These are phyloP conservation scores for Spermophilus dauricus DNA, from an alignment of 2,113 vertebrate species.

Conservation along the genomic window DNA sequence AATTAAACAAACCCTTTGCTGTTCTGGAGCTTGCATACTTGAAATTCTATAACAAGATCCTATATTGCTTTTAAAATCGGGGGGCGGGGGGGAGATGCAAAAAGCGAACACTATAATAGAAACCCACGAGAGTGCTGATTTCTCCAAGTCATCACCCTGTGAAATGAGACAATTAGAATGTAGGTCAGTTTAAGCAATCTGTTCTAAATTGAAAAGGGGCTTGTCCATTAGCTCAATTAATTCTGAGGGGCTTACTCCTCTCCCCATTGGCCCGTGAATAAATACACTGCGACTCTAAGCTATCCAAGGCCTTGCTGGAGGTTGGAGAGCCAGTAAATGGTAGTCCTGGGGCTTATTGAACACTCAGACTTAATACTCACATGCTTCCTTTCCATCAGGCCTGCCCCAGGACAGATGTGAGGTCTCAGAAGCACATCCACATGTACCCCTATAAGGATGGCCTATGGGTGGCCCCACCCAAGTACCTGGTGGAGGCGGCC, in stretches of 20 bases:
- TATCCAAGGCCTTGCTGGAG: background rate
- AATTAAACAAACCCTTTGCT: background rate
- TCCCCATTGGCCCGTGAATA: background rate
- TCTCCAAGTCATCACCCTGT: background rate
- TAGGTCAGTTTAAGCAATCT: background rate
- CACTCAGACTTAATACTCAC: background rate
- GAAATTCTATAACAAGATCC: background rate
- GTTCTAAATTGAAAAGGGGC: slow-evolving; percentile 28
- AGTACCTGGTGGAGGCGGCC: slow-evolving; percentile 88
- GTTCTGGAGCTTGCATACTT: background rate
- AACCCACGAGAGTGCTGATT: background rate
- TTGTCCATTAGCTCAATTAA: background rate
- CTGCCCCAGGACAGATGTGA: background rate
- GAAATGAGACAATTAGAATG: background rate
- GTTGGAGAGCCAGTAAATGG: background rate
- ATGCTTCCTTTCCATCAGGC: background rate
- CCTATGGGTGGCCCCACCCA: background rate
- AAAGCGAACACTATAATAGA: slow-evolving; percentile 3
- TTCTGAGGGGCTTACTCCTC: background rate
- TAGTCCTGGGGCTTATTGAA: background rate
- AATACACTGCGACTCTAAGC: background rate
- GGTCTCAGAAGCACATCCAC: background rate
- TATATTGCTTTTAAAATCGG: slow-evolving; percentile 18
- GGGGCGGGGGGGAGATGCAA: background rate
- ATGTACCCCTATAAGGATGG: background rate